Base-by-base conservation (phyloP, 2,888 invertebrate genomes). In the Eubasilissa splendida region DNA sequence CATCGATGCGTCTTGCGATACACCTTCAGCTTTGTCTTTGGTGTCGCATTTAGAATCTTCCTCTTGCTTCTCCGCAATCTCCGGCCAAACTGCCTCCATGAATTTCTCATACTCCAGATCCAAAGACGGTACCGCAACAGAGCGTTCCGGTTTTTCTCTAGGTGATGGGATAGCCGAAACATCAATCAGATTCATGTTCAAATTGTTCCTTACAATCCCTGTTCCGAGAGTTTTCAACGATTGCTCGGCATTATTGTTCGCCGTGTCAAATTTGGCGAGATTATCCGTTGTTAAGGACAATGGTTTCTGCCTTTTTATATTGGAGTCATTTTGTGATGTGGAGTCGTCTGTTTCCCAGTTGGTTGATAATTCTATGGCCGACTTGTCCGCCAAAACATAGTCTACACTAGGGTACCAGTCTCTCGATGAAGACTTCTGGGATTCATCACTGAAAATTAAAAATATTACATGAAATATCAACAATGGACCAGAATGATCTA, bases 21-120 rank as follows among this genome's bases (percentile, higher is more conserved):
- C 53, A 53, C 70, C 14, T 10, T 53, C 52, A 4, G 56, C 54
- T 31, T 75, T 66, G 31, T 50, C 75, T 14, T 75, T 42, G 1
- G 88, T 88, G 1, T 89, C 89, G 0, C 88, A 59, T 22, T 90
- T 90, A 0, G 89, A 89, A 85, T 90, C 90, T 84, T 90, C 58
- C 14, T 73, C 58, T 10, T 22, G 12, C 31, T 56, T 66, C 31
- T 76, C 76, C 10, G 85, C 76, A 2, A 86, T 87, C 11, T 89
- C 89, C 0, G 90, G 88, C 88, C 89, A 88, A 0, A 91, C 90
- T 0, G 90, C 89, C 84, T 90, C 87, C 90, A 91, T 90, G 81
- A 91, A 91, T 74, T 83, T 83, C 54, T 83, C 82, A 75, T 84
- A 84, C 53, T 84, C 84, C 8, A 80, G 74, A 80, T 82, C 83